Evolutionary conservation across 2,888 invertebrate genomes (phyloP).

Genomic region (Philereme transversata): DNA sequence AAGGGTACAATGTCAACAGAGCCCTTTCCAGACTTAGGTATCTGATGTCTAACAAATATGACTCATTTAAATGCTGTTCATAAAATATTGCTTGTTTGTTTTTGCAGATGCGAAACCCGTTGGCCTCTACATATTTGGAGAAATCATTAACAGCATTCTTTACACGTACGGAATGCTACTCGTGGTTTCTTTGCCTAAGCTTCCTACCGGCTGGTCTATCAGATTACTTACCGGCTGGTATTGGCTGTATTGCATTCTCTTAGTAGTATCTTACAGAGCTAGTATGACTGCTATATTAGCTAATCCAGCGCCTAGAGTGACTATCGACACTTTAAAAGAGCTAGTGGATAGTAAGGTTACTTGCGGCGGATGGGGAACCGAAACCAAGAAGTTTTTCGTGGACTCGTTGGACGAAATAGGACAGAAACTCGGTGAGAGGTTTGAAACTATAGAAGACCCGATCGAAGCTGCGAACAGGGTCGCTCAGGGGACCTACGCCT

Average conservation of each 20-base stretch:
- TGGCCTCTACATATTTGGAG: slow-evolving; percentile 88
- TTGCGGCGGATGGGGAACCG: slow-evolving; percentile 89
- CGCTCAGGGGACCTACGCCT: slow-evolving; percentile 88
- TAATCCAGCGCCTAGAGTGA: slow-evolving; percentile 90
- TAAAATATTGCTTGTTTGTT: slow-evolving; percentile 17
- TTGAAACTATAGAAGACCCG: slow-evolving; percentile 85
- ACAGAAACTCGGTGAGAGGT: slow-evolving; percentile 87
- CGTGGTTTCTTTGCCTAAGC: slow-evolving; percentile 89
- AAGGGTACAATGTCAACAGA: not conserved
- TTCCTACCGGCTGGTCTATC: slow-evolving; percentile 92
- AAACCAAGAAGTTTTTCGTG: slow-evolving; percentile 88
- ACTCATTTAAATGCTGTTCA: too few relatives aligned
- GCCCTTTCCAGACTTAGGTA: too few relatives aligned
- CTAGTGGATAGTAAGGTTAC: slow-evolving; percentile 86
- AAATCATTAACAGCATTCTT: slow-evolving; percentile 88
- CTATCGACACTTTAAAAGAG: slow-evolving; percentile 90
- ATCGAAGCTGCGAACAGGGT: slow-evolving; percentile 87
- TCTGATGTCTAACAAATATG: too few relatives aligned
- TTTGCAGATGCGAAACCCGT: slow-evolving; percentile 70
- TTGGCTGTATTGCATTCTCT: slow-evolving; percentile 92
- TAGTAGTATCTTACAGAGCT: slow-evolving; percentile 91
- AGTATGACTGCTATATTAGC: slow-evolving; percentile 94
- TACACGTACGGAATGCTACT: slow-evolving; percentile 93
- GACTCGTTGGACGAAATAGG: slow-evolving; percentile 87
- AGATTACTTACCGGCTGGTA: slow-evolving; percentile 93